Base-by-base conservation (phyloP, 2,797 vertebrate genomes). In the Gallinago stenura region DNA sequence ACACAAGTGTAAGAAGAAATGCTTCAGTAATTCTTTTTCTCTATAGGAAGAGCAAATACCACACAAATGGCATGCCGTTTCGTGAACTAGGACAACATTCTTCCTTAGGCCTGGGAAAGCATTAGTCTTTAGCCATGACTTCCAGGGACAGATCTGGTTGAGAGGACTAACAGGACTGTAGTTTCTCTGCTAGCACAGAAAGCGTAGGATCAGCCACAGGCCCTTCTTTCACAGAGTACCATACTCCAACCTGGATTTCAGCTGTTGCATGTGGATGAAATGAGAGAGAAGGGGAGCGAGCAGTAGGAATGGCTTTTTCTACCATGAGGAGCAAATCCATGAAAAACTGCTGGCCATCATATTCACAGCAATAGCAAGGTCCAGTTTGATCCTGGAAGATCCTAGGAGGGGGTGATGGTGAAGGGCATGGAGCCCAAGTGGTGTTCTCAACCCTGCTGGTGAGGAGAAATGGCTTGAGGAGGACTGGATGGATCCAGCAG, bases 1-100 rank as follows among this genome's bases (percentile, higher is more conserved):
- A 84, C 35, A 69, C 37, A 96, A 91, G 37, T 45, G 30, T 66
- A 89, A 89, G 70, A 93, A 90, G 75, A 86, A 87, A 82, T 15
- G 24, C 37, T 70, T 83, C 45, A 78, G 8, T 70, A 80, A 58
- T 16, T 83, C 61, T 76, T 73, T 64, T 89, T 87, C 41, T 87
- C 79, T 61, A 61, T 35, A 73, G 71, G 45, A 76, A 94, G 75
- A 54, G 77, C 25, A 92, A 84, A 81, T 51, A 79, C 37, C 77
- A 66, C 35, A 66, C 1, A 21, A 90, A 83, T 1, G 81, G 65
- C 46, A 61, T 48, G 56, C 11, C 12, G 4, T 41, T 24, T 75
- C 71, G 71, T 89, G 73, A 64, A 77, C 26, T n/a, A 77, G 76
- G 31, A 58, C 76, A 93, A 19, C 54, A 68, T 84, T 85, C 68